Conservation (phyloP, 2,113 vertebrate genomes). For the Oplegnathus fasciatus region DNA sequence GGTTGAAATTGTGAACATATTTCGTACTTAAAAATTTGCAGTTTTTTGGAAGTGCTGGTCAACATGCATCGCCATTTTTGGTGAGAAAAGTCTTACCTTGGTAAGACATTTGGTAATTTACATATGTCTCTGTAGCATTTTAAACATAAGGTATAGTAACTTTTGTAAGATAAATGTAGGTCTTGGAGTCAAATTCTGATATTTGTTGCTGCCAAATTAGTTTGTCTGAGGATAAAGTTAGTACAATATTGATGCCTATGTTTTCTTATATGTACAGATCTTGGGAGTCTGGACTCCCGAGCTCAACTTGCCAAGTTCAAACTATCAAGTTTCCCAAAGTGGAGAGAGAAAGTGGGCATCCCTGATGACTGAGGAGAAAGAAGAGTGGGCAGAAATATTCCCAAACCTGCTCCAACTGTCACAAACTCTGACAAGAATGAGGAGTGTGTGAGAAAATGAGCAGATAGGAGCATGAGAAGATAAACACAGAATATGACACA, state of each 20-base stretch:
- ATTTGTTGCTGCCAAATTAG: neutral
- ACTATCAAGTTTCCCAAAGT: neutral
- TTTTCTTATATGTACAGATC: neutral
- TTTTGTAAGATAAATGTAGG: neutral
- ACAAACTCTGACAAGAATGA: slow-evolving; percentile 23
- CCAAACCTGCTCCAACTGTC: slow-evolving; percentile 12
- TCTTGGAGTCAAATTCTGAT: neutral
- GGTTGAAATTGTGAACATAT: neutral
- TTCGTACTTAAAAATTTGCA: neutral
- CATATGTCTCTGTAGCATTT: neutral
- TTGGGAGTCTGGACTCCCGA: neutral
- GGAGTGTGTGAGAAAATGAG: slow-evolving; percentile 18
- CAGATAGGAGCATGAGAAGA: slow-evolving; percentile 5
- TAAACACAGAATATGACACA: slow-evolving; percentile 16
- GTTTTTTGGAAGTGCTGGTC: neutral
- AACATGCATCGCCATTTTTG: neutral
- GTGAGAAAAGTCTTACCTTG: neutral
- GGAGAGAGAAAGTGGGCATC: neutral
- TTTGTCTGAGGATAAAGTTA: neutral
- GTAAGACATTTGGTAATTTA: neutral
- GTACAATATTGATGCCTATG: neutral
- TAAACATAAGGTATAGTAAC: neutral
- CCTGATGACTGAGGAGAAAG: neutral
- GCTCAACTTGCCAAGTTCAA: neutral
- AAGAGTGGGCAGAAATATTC: slow-evolving; percentile 4